Conservation (phyloP, 2,797 vertebrate species). For the Babyrousa celebensis region DNA sequence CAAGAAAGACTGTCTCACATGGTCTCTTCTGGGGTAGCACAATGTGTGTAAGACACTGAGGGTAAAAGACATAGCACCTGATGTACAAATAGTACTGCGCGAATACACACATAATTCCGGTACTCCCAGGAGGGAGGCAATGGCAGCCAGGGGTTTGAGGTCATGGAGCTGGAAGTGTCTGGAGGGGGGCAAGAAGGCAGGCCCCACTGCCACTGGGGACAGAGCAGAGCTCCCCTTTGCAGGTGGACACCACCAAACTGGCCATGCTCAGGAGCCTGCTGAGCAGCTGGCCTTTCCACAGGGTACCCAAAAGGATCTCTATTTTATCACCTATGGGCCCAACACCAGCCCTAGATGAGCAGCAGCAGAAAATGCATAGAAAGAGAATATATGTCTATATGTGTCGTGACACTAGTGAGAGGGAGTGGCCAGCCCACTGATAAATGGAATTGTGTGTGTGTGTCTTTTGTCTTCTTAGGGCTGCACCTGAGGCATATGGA, state of each 20-base stretch:
- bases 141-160: neutral
- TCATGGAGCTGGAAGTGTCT: fast-evolving
- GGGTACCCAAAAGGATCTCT: neutral
- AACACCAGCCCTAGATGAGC: too few relatives aligned
- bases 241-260: fast-evolving
- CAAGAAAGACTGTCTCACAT: neutral
- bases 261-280: fast-evolving
- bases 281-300: neutral
- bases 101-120: neutral
- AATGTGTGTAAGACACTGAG: neutral
- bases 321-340: fast-evolving
- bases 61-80: neutral
- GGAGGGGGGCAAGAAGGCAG: neutral
- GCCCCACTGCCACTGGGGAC: neutral
- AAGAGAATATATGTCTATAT: neutral
- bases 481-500: too few relatives aligned
- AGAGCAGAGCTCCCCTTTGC: too few relatives aligned
- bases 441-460: too few relatives aligned
- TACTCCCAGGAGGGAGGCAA: neutral
- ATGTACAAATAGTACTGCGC: fast-evolving
- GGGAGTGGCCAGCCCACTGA: too few relatives aligned
- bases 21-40: neutral
- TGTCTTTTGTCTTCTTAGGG: too few relatives aligned
- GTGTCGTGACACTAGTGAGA: neutral
- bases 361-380: neutral